Percentiles rank a stretch among this genome's conserved stretches.
Conservation (phyloP, 2,797 vertebrate species). For the Hoplostethus mediterraneus region DNA sequence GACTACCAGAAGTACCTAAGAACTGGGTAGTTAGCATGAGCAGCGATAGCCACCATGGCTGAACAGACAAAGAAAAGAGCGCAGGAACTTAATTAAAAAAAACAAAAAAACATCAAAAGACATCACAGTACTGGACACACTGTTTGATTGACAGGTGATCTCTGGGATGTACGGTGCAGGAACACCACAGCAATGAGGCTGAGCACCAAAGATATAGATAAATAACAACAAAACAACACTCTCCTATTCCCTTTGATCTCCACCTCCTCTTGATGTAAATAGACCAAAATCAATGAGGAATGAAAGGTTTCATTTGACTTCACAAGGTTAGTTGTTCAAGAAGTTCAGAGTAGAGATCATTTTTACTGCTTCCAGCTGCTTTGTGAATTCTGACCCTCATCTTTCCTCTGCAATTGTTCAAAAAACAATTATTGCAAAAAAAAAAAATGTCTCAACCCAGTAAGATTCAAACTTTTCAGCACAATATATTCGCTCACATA, state of each 20-base stretch:
- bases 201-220: no score
- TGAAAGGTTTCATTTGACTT: neutral
- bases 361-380: neutral
- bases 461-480: conserved; percentile 7
- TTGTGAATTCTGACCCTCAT: no score
- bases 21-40: no score
- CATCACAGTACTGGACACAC: no score
- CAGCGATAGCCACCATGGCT: no score
- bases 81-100: no score
- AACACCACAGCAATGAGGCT: no score
- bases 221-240: neutral
- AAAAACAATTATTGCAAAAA: neutral
- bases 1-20: no score
- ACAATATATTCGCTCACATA: conserved; percentile 7
- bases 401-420: neutral
- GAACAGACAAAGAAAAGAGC: no score
- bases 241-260: neutral
- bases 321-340: neutral
- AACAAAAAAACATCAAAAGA: no score
- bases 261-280: neutral
- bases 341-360: neutral
- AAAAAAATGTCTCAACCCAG: neutral
- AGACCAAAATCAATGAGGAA: neutral
- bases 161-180: no score
- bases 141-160: no score